phyloP scores from a whole-genome alignment of 2,113 vertebrate genomes.

The Ceratotherium simum region DNA sequence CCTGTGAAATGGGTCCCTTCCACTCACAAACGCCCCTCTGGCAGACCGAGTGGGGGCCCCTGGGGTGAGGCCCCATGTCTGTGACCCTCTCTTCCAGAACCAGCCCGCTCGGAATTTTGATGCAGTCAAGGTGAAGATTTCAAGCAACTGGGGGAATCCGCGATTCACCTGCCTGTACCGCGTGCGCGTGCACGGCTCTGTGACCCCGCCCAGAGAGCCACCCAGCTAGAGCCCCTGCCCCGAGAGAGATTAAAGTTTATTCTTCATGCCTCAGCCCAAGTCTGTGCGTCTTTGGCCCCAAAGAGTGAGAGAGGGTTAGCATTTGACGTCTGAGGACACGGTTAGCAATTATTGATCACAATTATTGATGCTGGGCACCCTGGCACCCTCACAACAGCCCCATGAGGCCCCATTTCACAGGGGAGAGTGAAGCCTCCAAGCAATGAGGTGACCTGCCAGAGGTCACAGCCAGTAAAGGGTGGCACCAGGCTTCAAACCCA shows the following conservation, averaged over 20 bases:
- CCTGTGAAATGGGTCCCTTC: not conserved
- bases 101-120: conserved; percentile 48
- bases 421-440: not conserved
- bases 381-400: not conserved
- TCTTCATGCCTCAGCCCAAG: not conserved
- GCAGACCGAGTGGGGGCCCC: not conserved
- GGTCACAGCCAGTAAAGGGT: not conserved
- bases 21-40: not conserved
- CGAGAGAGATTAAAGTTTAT: conserved; percentile 72
- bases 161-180: conserved; percentile 82
- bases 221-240: not conserved
- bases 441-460: not conserved
- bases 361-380: not conserved
- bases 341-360: too few relatives aligned
- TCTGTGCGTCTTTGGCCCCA: not conserved
- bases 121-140: conserved; percentile 75
- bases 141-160: conserved; percentile 82
- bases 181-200: conserved; percentile 78
- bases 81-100: conserved; percentile 70
- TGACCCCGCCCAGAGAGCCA: not conserved
- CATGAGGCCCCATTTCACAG: not conserved
- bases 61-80: not conserved
- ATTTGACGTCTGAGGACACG: not conserved
- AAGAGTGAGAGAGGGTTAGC: not conserved
- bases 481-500: not conserved